These are phyloP conservation scores for Dugesia japonica DNA, from an alignment of 2,888 invertebrate species.

Conservation along the genomic window DNA sequence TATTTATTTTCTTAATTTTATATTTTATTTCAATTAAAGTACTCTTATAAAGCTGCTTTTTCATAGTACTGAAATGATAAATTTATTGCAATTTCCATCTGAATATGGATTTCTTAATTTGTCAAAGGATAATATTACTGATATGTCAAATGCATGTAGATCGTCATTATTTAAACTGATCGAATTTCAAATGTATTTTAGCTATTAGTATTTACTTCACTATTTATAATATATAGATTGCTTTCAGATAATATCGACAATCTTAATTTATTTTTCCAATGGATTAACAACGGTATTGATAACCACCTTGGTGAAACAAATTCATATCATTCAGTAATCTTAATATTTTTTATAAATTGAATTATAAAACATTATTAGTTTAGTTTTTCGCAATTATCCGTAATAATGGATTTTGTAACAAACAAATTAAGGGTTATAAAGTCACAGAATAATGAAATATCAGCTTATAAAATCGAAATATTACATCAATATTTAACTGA, in stretches of 20 bases:
- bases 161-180: not conserved
- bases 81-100: not conserved
- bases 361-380: not conserved
- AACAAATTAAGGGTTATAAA: not conserved
- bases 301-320: not conserved
- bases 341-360: no score
- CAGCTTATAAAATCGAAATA: not conserved
- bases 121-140: not conserved
- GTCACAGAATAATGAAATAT: not conserved
- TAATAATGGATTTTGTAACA: not conserved
- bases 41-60: not conserved
- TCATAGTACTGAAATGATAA: not conserved
- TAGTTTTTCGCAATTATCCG: not conserved
- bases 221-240: not conserved
- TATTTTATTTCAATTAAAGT: not conserved
- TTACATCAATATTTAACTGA: not conserved
- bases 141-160: not conserved
- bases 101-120: not conserved
- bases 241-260: not conserved
- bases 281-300: not conserved
- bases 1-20: not conserved
- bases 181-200: not conserved
- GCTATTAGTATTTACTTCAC: not conserved
- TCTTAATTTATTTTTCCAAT: not conserved
- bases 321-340: not conserved